Conservation (phyloP, 2,797 vertebrate genomes). For the Macropodus opercularis region DNA sequence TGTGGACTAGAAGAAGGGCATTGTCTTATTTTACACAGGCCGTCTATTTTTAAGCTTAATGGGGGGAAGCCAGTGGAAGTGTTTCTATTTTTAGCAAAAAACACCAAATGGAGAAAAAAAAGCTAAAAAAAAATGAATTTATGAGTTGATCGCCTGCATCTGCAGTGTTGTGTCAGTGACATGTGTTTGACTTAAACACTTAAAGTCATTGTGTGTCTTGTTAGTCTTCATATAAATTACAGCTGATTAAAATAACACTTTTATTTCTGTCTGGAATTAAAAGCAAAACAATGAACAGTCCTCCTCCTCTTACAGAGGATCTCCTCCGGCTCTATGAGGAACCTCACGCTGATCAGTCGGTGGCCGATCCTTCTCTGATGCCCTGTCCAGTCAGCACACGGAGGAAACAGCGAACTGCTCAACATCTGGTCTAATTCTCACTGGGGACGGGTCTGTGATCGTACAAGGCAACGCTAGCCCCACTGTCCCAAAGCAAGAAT, state of each 20-base stretch:
- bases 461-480: conserved; percentile 59
- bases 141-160: conserved; percentile 55
- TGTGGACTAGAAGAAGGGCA: conserved; percentile 53
- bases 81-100: conserved; percentile 51
- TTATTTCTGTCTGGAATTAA: too few species aligned
- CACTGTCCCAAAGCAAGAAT: conserved; percentile 71
- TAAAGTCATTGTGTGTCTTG: conserved; percentile 5
- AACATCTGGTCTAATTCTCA: conserved; percentile 62
- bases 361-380: too few species aligned
- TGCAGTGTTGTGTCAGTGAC: conserved; percentile 25
- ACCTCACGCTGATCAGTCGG: too few species aligned
- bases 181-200: conserved; percentile 17
- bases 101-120: conserved; percentile 21
- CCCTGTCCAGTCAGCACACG: too few species aligned
- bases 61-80: conserved; percentile 22
- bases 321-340: too few species aligned
- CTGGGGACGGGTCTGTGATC: conserved; percentile 58
- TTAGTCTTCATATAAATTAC: not conserved
- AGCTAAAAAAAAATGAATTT: conserved; percentile 54
- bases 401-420: conserved; percentile 54
- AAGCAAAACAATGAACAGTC: too few species aligned
- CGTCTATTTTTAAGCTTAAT: conserved; percentile 65
- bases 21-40: conserved; percentile 66
- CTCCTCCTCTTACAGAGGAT: too few species aligned
- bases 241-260: too few species aligned